These are phyloP conservation scores for Corythornis madagascariensis DNA, from an alignment of 2,113 vertebrate species.

Conservation along the genomic window DNA sequence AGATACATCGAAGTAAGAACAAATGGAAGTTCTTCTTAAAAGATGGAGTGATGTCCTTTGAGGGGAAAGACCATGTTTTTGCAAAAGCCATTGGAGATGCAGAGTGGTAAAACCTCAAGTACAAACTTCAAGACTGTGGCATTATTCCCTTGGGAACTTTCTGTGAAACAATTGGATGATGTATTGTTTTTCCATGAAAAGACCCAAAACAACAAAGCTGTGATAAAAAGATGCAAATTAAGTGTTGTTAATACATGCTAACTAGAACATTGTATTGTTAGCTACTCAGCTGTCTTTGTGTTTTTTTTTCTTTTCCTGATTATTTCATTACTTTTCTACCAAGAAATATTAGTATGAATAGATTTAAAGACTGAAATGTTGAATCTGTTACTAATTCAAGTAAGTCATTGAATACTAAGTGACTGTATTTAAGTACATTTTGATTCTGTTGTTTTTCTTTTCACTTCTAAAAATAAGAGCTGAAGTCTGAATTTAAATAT, in stretches of 20 bases:
- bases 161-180: not conserved
- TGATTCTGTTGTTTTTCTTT: not conserved
- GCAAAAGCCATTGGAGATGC: conserved; percentile 95
- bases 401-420: not conserved
- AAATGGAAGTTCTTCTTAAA: conserved; percentile 98
- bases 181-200: not conserved
- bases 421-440: not conserved
- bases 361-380: not conserved
- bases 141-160: not conserved
- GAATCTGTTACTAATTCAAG: not conserved
- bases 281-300: not conserved
- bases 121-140: not conserved
- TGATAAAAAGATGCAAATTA: not conserved
- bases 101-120: conserved; percentile 85
- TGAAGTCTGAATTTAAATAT: not conserved
- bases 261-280: not conserved
- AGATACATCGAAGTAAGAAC: conserved; percentile 98
- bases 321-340: not conserved
- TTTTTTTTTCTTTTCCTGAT: not conserved
- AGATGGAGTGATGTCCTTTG: conserved; percentile 92
- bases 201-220: not conserved
- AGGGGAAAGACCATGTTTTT: conserved; percentile 93
- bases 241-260: not conserved
- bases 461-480: not conserved
- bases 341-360: not conserved